Evolutionary conservation across 2,113 vertebrate genomes (phyloP).

Genomic region (Melanerpes formicivorus): DNA sequence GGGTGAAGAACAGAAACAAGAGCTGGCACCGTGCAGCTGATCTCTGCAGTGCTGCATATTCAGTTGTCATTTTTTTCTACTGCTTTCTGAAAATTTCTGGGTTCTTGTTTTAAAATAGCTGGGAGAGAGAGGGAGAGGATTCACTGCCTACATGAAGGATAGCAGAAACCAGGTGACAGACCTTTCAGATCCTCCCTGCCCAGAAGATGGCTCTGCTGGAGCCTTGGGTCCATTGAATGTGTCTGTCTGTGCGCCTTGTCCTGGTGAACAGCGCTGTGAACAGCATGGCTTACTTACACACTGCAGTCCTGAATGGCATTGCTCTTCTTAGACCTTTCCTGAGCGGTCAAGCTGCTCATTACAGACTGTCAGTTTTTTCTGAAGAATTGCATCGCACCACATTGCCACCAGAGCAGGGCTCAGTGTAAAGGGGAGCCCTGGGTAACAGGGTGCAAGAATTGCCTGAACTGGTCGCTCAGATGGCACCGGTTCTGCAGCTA

Average conservation of each 20-base stretch:
- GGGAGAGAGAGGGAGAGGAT: neutral
- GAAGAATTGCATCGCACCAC: neutral
- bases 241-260: neutral
- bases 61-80: constrained; percentile 28
- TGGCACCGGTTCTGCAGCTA: neutral
- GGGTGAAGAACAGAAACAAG: neutral
- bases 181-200: neutral
- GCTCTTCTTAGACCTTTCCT: neutral
- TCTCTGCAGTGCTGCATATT: neutral
- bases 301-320: neutral
- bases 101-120: constrained; percentile 38
- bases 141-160: neutral
- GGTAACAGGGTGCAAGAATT: neutral
- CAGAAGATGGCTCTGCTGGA: neutral
- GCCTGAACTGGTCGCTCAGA: neutral
- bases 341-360: neutral
- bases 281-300: neutral
- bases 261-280: neutral
- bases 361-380: neutral
- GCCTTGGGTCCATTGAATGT: neutral
- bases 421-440: neutral
- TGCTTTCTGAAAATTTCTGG: neutral
- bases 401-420: neutral
- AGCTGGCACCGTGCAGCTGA: neutral
- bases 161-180: neutral